phyloP scores from a whole-genome alignment of 2,888 invertebrate species.

The Campoletis raptor region DNA sequence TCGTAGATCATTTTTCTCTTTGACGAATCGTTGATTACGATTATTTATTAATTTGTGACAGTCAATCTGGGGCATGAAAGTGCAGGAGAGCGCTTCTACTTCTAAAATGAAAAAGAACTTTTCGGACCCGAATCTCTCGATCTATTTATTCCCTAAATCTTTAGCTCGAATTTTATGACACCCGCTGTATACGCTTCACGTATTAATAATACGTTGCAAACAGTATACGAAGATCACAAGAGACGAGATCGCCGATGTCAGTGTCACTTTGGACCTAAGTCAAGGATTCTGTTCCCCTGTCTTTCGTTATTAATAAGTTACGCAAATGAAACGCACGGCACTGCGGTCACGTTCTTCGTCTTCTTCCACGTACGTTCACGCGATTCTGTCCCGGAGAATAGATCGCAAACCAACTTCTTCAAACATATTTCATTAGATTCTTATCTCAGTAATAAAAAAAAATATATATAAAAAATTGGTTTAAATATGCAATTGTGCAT shows the following conservation, averaged over 20 bases:
- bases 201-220: conserved; percentile 2
- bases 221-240: conserved; percentile 21
- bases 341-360: conserved; percentile 24
- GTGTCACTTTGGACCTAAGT: conserved; percentile 68
- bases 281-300: conserved; percentile 67
- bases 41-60: background rate
- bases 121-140: background rate
- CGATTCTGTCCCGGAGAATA: background rate
- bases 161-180: background rate
- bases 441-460: background rate
- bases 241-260: conserved; percentile 35
- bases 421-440: conserved; percentile 6
- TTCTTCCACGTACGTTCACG: background rate
- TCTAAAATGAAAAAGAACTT: background rate
- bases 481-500: background rate
- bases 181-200: background rate
- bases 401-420: background rate
- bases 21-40: background rate
- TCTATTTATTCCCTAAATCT: background rate
- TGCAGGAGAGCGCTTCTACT: background rate
- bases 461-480: background rate
- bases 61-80: background rate
- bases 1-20: background rate
- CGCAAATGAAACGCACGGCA: conserved; percentile 57
- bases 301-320: conserved; percentile 67